Base-by-base conservation (phyloP, 1,140 invertebrate genomes). In the Pseudoatta argentina region DNA sequence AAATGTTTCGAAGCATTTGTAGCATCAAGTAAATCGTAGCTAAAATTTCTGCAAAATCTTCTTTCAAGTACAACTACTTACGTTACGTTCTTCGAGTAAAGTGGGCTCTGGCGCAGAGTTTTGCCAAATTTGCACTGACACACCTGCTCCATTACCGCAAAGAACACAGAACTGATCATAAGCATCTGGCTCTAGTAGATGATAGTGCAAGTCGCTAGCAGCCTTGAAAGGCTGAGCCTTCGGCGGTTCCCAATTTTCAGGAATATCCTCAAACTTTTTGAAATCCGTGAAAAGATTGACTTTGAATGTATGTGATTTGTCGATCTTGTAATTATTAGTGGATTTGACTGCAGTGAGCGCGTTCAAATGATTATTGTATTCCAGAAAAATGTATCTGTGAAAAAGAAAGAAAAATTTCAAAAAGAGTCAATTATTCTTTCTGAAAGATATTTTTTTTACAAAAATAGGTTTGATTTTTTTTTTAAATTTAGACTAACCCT, bases 241-340 rank as follows among this genome's bases (percentile, higher is more conserved):
- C 34, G 99, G 99, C 4, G 98, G 97, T 91, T 98, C 97, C 98
- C 99, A 99, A 91, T 99, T 97, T 89, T 99, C 97, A 14, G 98
- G 97, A 86, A 99, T 98, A 88, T 98, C 97, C 89, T 98, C 97
- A 96, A 98, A 99, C 96, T 98, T 99, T 86, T 98, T 98, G 95
- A 99, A 99, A 94, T 99, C 99, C 3, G 98, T 98, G 92, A 99
- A 99, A 10, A 99, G 95, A 95, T 99, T 99, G 1, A 99, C 98
- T 93, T 97, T 96, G 95, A 99, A 99, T 14, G 98, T 99, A 92
- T 99, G 99, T 71, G 97, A 96, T 93, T 99, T 99, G 95, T 99
- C 99, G 90, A 99, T 96, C 94, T 99, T 99, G 95, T 99, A 98
- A 91, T 99, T 98, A 95, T 99, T 98, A 27, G 97, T 97, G 44